Evolutionary conservation across 2,888 invertebrate genomes (phyloP), one percentile per base, ranked within the genome.

Genomic region (Phoronis australis): DNA sequence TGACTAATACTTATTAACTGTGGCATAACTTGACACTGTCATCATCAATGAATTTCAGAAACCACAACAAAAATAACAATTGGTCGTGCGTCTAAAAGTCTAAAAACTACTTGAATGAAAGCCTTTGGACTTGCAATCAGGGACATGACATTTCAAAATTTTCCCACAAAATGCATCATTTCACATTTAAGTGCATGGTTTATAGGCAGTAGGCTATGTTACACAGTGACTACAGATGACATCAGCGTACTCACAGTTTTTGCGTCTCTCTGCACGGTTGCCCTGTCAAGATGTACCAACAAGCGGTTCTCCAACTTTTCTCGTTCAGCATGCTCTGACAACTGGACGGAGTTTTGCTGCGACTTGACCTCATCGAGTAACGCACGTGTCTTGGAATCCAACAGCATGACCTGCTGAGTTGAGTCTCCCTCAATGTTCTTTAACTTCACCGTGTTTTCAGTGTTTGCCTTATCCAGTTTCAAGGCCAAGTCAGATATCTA

Each of bases 271-370:
- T 18, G 15, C 15, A 31, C 22, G 4, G n/a, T 26, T 6, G 24
- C 55, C 44, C 63, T 61, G n/a, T 74, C 73, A n/a, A 72, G 51
- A 18, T 57, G 52, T 20, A 54, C 46, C 31, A 60, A 45, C 37
- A 75, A 37, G 43, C 69, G 62, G n/a, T 64, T 57, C 51, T 74
- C 74, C 31, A 69, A 45, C 46, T 71, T 69, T 42, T 74, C 73
- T 35, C 69, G 51, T 45, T 74, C 73, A 1, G 60, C 59, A 20
- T 68, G 68, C 20, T 64, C 59, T 21, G 55, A 56, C 12, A 57
- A 47, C 26, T 66, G 64, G 47, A 58, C 58, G 4, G 59, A 53
- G 4, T 52, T 47, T 24, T 73, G 49, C n/a, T 51, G 59, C 25
- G 62, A 62, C 45, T 65, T 65, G 37, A 69, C 51, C 26, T 75